Conservation (phyloP, 2,113 vertebrate species). For the Phoenicopterus ruber region DNA sequence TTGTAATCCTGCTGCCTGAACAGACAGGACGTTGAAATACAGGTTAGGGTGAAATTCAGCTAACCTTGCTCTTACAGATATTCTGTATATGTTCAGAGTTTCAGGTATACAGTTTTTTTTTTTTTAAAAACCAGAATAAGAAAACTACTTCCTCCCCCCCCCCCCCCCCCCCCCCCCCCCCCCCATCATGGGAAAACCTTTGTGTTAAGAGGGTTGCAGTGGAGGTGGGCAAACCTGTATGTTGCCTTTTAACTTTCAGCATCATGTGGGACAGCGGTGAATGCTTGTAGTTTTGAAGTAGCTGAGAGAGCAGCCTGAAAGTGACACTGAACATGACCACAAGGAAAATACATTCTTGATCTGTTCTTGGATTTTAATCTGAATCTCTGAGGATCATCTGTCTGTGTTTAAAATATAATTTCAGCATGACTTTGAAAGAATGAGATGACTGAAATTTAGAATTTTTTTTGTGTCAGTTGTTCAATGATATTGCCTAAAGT, state of each 20-base stretch:
- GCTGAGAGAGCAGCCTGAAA: neutral
- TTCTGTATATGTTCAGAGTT: neutral
- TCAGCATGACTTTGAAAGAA: neutral
- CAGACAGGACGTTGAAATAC: neutral
- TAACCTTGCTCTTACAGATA: neutral
- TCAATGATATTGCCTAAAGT: neutral
- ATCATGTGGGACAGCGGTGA: neutral
- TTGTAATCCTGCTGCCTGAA: neutral
- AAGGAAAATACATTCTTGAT: neutral
- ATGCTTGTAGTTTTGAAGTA: neutral
- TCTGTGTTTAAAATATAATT: neutral
- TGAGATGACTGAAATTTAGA: neutral
- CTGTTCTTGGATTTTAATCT: neutral
- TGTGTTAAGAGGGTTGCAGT: neutral
- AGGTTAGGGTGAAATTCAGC: neutral
- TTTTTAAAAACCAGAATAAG: neutral
- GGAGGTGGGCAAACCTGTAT: neutral
- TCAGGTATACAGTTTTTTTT: neutral
- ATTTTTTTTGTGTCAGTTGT: neutral
- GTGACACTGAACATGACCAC: neutral
- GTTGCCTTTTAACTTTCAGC: neutral
- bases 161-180: neutral
- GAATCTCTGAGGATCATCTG: neutral
- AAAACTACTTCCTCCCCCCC: neutral
- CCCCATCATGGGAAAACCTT: neutral